Evolutionary conservation across 1,140 invertebrate genomes (phyloP), one percentile per base, ranked within the genome.

Genomic region (Bombus pyrosoma): DNA sequence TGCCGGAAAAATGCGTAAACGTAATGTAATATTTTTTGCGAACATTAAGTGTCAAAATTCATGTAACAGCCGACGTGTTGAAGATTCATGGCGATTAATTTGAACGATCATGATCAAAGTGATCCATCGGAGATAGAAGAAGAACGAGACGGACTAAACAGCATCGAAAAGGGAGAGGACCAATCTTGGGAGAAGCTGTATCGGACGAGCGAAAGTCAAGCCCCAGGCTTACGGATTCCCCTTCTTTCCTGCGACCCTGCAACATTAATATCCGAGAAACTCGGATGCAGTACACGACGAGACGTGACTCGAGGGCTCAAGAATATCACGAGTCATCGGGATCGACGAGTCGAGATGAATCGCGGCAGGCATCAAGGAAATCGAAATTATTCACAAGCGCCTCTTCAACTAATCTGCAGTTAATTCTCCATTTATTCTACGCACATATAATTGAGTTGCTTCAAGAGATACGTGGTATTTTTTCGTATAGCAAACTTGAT

Each of bases 181-280:
- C 59, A 22, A 66, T 72, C 53, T 75, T 83, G 78, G 77, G 82
- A 92, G 88, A 91, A 87, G 89, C 71, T 76, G 88, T 75, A 84
- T 81, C 85, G 90, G 83, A 74, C 83, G 90, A 92, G 93, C 91
- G 93, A 94, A 94, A 94, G 93, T 93, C 90, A 86, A 92, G 93
- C 92, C 92, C 71, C 83, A 89, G 78, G 72, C 86, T 57, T 81
- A 64, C 59, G 83, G 72, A 69, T 73, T 74, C 69, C 81, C 79
- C 80, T 90, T 66, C 84, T 64, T 81, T 71, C 66, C 13, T 68
- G 68, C 88, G 86, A 90, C 68, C 74, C 86, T 86, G 86, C 87
- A 84, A 83, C 87, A 84, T 88, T 88, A 91, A 86, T 91, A 91
- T 91, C 87, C 87, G 90, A 88, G 90, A 90, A 90, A 90, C 90